phyloP scores from a whole-genome alignment of 2,113 vertebrate genomes.

The Mandrillus leucophaeus region DNA sequence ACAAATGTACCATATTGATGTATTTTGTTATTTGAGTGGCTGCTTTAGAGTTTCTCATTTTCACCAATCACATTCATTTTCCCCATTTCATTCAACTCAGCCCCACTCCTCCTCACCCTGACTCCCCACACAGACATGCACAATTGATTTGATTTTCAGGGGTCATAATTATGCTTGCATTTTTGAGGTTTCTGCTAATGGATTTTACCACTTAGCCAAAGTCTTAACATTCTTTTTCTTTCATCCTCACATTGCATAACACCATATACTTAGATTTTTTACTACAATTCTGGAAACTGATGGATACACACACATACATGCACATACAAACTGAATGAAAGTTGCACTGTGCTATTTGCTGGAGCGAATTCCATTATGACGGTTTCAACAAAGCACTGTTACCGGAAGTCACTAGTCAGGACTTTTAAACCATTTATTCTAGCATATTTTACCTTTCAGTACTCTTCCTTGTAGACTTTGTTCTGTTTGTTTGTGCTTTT shows the following conservation, averaged over 20 bases:
- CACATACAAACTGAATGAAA: neutral
- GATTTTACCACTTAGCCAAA: neutral
- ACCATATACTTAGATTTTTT: neutral
- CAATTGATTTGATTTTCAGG: neutral
- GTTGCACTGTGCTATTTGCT: neutral
- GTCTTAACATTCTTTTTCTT: neutral
- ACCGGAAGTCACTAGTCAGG: neutral
- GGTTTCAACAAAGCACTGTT: neutral
- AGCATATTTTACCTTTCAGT: slow-evolving; percentile 29
- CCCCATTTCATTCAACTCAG: neutral
- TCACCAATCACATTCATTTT: neutral
- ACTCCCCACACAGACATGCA: neutral
- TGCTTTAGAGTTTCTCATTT: neutral
- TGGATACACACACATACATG: neutral
- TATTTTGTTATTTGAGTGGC: neutral
- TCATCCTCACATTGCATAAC: neutral
- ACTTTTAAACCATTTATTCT: slow-evolving; percentile 17
- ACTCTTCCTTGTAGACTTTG: slow-evolving; percentile 1
- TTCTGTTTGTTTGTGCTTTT: slow-evolving; percentile 22
- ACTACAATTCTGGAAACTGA: neutral
- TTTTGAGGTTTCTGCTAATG: neutral
- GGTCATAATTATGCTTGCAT: neutral
- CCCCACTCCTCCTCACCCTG: accelerated
- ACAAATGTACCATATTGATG: neutral
- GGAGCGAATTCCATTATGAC: neutral